Conservation (phyloP, 2,113 vertebrate genomes). For the Arvicanthis niloticus region DNA sequence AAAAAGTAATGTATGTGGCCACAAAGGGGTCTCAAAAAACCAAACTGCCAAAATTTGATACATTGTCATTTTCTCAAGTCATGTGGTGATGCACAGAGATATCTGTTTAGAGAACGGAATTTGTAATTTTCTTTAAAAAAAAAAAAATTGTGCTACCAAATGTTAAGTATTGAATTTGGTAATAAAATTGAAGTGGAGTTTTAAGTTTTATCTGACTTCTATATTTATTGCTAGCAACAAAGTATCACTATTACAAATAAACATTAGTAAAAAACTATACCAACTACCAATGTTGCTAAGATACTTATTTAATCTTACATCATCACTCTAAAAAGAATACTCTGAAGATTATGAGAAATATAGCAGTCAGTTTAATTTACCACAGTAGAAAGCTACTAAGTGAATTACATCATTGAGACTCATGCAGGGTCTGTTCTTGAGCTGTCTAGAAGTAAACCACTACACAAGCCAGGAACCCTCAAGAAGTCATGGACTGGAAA, state of each 20-base stretch:
- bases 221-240: background rate
- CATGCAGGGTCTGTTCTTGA: background rate
- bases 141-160: background rate
- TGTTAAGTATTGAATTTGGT: background rate
- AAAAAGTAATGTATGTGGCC: background rate
- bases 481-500: background rate
- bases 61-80: slow-evolving; percentile 12
- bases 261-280: background rate
- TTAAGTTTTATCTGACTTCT: slow-evolving; percentile 5
- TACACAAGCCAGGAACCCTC: background rate
- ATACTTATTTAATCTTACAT: background rate
- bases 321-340: background rate
- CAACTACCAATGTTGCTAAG: background rate
- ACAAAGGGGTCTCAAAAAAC: background rate
- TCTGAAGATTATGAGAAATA: background rate
- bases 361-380: background rate
- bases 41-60: background rate
- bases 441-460: background rate
- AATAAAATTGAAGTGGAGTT: background rate
- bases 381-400: background rate
- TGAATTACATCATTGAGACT: background rate
- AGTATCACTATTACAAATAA: background rate
- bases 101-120: background rate
- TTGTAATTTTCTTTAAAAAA: background rate
- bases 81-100: background rate